Evolutionary conservation across 2,888 invertebrate genomes (phyloP).

Genomic region (Acanthosoma haemorrhoidale): DNA sequence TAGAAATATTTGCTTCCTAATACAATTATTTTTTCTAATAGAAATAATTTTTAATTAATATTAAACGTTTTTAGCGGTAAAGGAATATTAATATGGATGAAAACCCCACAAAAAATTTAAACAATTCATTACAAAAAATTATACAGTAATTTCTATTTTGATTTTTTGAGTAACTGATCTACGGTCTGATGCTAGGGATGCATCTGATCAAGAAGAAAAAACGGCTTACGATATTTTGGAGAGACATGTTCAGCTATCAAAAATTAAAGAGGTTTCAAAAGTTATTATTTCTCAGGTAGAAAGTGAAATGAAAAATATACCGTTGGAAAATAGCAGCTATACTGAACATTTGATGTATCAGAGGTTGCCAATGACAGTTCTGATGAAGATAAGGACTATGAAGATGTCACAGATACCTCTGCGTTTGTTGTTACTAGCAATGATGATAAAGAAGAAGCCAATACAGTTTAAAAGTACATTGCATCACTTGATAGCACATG

Average conservation of each 20-base stretch:
- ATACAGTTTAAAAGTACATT: not conserved
- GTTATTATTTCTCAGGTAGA: not conserved
- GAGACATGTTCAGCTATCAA: not conserved
- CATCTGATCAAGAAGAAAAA: constrained; percentile 46
- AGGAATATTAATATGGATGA: too few relatives aligned
- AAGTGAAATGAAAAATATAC: not conserved
- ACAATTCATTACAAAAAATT: too few relatives aligned
- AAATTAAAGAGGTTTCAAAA: not conserved
- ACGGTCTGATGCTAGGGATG: constrained; percentile 46
- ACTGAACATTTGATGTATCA: not conserved
- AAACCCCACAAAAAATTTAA: too few relatives aligned
- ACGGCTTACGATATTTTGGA: constrained; percentile 32
- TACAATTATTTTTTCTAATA: too few relatives aligned
- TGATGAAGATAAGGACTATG: constrained; percentile 39
- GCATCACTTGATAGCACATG: not conserved
- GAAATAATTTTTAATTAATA: too few relatives aligned
- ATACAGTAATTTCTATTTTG: too few relatives aligned
- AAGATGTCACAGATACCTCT: constrained; percentile 37
- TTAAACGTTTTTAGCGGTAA: too few relatives aligned
- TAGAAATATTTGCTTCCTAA: too few relatives aligned
- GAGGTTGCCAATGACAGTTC: constrained; percentile 26
- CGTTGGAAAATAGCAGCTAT: not conserved
- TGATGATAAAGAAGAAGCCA: not conserved
- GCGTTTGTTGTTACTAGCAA: constrained; percentile 14
- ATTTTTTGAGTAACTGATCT: too few relatives aligned